Evolutionary conservation across 2,113 vertebrate species (phyloP).

Genomic region (Poeciliopsis occidentalis): DNA sequence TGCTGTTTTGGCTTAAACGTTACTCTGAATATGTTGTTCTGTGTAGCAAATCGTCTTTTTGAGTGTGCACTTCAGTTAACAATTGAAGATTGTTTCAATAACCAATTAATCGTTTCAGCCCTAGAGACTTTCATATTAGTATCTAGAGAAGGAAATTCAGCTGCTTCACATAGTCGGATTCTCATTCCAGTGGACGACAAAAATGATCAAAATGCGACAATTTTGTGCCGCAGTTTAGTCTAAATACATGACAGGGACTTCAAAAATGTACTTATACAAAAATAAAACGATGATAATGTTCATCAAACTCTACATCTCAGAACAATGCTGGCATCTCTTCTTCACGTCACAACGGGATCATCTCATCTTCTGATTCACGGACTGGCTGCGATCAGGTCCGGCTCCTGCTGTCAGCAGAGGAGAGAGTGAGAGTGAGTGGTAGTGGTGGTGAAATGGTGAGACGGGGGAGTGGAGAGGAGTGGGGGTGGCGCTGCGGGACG

Average conservation of each 20-base stretch:
- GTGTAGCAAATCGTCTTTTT: too few species aligned
- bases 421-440: constrained; percentile 32
- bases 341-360: constrained; percentile 17
- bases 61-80: too few species aligned
- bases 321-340: constrained; percentile 2
- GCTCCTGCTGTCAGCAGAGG: constrained; percentile 32
- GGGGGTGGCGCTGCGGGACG: constrained; percentile 17
- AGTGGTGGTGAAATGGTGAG: constrained; percentile 24
- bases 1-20: too few species aligned
- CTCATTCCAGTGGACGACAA: not conserved
- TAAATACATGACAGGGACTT: not conserved
- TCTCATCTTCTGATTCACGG: constrained; percentile 51
- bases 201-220: not conserved
- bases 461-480: constrained; percentile 1
- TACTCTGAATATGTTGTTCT: too few species aligned
- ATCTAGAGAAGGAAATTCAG: not conserved
- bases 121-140: not conserved
- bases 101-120: too few species aligned
- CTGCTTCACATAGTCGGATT: not conserved
- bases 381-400: constrained; percentile 48
- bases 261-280: not conserved
- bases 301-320: not conserved
- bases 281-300: not conserved
- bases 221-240: not conserved
- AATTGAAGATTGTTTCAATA: too few species aligned